These are phyloP conservation scores for Clarias fuscus DNA, from an alignment of 2,797 vertebrate species.

Conservation along the genomic window DNA sequence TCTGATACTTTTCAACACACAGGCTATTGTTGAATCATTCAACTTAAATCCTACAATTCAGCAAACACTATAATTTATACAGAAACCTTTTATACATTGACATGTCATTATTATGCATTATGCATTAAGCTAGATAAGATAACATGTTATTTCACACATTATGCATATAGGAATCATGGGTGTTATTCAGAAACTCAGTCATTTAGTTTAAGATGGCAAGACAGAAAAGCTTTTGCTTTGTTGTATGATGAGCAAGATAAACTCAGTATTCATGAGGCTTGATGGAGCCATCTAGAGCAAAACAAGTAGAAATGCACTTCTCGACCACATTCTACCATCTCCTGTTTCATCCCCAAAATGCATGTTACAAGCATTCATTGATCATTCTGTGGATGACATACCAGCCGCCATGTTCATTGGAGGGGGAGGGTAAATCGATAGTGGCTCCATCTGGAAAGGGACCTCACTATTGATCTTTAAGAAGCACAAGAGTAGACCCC, in stretches of 20 bases:
- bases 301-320: slow-evolving; percentile 34
- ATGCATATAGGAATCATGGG: background rate
- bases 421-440: slow-evolving; percentile 75
- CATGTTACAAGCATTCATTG: slow-evolving; percentile 70
- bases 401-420: slow-evolving; percentile 72
- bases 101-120: background rate
- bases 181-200: background rate
- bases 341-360: slow-evolving; percentile 68
- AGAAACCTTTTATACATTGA: background rate
- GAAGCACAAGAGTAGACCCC: slow-evolving; percentile 65
- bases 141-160: background rate
- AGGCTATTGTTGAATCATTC: background rate
- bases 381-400: slow-evolving; percentile 73
- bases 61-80: background rate
- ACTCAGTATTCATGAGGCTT: slow-evolving; percentile 55
- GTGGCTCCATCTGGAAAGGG: slow-evolving; percentile 75
- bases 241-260: background rate
- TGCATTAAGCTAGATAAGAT: too few relatives aligned
- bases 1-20: background rate
- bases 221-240: slow-evolving; percentile 10
- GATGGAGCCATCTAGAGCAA: slow-evolving; percentile 70
- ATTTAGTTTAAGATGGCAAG: background rate
- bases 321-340: slow-evolving; percentile 44
- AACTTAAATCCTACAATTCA: background rate
- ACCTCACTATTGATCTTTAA: slow-evolving; percentile 78